These are phyloP conservation scores for Halictus ligatus DNA, from an alignment of 2,888 invertebrate genomes.

Conservation along the genomic window DNA sequence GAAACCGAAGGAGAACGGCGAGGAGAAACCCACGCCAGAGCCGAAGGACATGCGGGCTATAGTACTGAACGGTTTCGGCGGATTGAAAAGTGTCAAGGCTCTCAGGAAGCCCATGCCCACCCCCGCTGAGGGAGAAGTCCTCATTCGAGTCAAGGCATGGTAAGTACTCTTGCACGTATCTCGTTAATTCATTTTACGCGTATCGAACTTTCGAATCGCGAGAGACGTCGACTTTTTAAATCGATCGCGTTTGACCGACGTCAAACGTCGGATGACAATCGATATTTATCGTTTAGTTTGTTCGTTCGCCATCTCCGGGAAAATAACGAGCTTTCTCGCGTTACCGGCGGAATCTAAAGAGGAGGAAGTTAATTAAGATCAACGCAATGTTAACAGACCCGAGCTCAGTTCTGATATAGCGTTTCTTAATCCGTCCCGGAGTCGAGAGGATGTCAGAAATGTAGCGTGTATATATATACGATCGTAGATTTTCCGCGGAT, in stretches of 20 bases:
- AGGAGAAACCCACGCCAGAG: slow-evolving; percentile 81
- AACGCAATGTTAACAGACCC: slow-evolving; percentile 33
- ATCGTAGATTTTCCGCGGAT: neutral
- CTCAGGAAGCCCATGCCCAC: slow-evolving; percentile 92
- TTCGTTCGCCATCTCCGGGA: neutral
- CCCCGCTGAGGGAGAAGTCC: slow-evolving; percentile 90
- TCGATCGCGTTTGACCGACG: neutral
- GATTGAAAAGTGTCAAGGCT: slow-evolving; percentile 93
- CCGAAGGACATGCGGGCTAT: slow-evolving; percentile 94
- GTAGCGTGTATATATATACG: neutral
- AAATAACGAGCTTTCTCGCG: neutral
- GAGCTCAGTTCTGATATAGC: slow-evolving; percentile 13
- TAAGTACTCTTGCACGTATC: slow-evolving; percentile 85
- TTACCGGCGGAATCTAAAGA: slow-evolving; percentile 16
- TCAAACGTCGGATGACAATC: neutral
- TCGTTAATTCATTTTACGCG: neutral
- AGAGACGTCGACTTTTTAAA: neutral
- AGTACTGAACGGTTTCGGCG: slow-evolving; percentile 94
- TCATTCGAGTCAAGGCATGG: slow-evolving; percentile 94
- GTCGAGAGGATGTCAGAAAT: neutral
- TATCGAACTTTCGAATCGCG: neutral
- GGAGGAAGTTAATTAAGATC: slow-evolving; percentile 43
- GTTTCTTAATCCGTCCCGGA: neutral
- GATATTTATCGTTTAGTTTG: slow-evolving; percentile 7
- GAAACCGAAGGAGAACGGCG: slow-evolving; percentile 82